Evolutionary conservation across 2,113 vertebrate genomes (phyloP).

Genomic region (Craseonycteris thonglongyai): DNA sequence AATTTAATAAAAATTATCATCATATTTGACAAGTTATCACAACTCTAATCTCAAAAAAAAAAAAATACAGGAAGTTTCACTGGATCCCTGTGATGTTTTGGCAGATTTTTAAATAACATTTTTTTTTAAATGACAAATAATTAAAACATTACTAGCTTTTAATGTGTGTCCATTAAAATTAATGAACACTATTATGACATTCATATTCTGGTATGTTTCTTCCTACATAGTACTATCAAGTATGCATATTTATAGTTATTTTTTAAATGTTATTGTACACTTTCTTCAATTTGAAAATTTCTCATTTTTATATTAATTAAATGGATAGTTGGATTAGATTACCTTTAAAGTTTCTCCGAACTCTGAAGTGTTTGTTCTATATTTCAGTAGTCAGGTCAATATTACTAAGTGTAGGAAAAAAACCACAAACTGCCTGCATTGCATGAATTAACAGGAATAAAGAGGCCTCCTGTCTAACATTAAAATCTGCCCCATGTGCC

Average conservation of each 20-base stretch:
- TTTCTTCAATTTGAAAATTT: background rate
- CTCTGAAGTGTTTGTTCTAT: background rate
- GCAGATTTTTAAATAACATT: slow-evolving; percentile 45
- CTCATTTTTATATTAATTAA: background rate
- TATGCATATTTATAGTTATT: background rate
- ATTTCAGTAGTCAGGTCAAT: background rate
- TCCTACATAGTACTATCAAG: background rate
- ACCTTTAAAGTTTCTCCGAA: background rate
- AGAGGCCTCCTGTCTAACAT: background rate
- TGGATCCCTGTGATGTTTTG: background rate
- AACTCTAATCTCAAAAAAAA: slow-evolving; percentile 15
- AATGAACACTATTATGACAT: background rate
- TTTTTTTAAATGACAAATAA: slow-evolving; percentile 20
- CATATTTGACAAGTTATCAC: slow-evolving; percentile 25
- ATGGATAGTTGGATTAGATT: background rate
- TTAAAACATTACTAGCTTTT: background rate
- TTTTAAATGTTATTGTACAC: background rate
- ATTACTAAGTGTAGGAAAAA: background rate
- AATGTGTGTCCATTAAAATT: background rate
- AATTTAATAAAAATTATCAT: background rate
- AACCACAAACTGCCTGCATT: background rate
- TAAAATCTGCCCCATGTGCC: background rate
- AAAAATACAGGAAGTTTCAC: background rate
- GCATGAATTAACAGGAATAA: background rate
- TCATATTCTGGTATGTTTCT: background rate